Percentiles rank a stretch among this genome's conserved stretches.
Conservation (phyloP, 2,888 invertebrate species). For the Sialis lutaria region DNA sequence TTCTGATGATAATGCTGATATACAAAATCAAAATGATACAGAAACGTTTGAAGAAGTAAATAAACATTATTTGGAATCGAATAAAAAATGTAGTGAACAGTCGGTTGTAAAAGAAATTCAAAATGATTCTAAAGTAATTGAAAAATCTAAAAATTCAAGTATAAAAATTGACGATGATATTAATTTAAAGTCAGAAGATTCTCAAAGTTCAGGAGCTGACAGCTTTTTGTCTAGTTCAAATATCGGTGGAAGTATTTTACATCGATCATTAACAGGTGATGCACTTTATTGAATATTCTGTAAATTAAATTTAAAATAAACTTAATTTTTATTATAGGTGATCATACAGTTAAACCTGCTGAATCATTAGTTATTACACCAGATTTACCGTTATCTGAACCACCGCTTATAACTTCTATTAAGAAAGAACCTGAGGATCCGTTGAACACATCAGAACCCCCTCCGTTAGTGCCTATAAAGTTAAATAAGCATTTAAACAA, state of each 20-base stretch:
- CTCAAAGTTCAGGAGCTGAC: not conserved
- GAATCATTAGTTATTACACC: constrained; percentile 6
- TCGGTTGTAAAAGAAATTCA: constrained; percentile 10
- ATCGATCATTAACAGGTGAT: constrained; percentile 5
- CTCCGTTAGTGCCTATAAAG: not conserved
- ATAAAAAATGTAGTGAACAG: no score
- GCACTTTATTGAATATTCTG: not conserved
- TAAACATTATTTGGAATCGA: no score
- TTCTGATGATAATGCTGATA: no score
- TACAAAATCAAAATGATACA: no score
- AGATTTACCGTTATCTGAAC: constrained; percentile 1
- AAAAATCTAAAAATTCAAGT: constrained; percentile 1
- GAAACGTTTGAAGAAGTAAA: no score
- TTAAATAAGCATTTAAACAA: not conserved
- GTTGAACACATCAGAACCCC: not conserved
- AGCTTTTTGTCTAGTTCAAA: not conserved
- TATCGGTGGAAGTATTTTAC: constrained; percentile 5
- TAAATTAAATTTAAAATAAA: not conserved
- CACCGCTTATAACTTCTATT: not conserved
- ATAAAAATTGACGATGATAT: not conserved
- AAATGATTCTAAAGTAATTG: constrained; percentile 1
- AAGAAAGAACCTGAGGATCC: constrained; percentile 2
- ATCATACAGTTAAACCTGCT: constrained; percentile 5
- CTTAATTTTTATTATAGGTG: constrained; percentile 1
- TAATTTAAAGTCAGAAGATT: not conserved